phyloP scores from a whole-genome alignment of 2,888 invertebrate species.

The Pandemis cinnamomeana region DNA sequence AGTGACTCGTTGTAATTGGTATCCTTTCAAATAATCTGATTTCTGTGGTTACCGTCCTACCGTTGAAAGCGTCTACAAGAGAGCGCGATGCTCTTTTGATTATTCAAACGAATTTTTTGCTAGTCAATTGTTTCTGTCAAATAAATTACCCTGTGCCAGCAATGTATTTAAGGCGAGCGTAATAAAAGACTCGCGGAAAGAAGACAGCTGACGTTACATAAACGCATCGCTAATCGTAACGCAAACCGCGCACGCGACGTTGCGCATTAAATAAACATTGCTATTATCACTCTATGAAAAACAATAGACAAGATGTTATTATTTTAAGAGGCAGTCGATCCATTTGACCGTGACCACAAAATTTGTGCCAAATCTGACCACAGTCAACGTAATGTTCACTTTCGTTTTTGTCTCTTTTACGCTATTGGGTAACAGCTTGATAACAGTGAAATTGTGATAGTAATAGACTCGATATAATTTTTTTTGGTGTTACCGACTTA shows the following conservation, averaged over 20 bases:
- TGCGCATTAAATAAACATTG: conserved; percentile 31
- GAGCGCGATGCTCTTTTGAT: background rate
- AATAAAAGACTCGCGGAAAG: conserved; percentile 31
- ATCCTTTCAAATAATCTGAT: no score
- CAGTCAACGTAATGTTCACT: conserved; percentile 55
- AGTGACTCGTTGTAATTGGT: no score
- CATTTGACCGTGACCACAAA: conserved; percentile 76
- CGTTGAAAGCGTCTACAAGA: background rate
- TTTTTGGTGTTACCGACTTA: conserved; percentile 19
- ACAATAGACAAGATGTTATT: conserved; percentile 49
- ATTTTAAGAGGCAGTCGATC: conserved; percentile 50
- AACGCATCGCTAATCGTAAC: conserved; percentile 22
- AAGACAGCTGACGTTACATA: conserved; percentile 32
- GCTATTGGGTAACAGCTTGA: conserved; percentile 52
- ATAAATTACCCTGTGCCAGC: background rate
- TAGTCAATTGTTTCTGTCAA: background rate
- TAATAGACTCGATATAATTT: conserved; percentile 6
- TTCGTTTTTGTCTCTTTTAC: conserved; percentile 67
- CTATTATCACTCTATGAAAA: conserved; percentile 25
- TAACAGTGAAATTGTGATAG: conserved; percentile 53
- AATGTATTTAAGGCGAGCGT: conserved; percentile 7
- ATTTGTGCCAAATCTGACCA: conserved; percentile 65
- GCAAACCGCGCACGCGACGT: conserved; percentile 33
- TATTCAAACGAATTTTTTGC: background rate
- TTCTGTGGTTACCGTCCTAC: background rate